Percentiles rank a stretch among this genome's conserved stretches.
Evolutionary conservation across 2,888 invertebrate species (phyloP).

Genomic region (Oxytorus armatus): DNA sequence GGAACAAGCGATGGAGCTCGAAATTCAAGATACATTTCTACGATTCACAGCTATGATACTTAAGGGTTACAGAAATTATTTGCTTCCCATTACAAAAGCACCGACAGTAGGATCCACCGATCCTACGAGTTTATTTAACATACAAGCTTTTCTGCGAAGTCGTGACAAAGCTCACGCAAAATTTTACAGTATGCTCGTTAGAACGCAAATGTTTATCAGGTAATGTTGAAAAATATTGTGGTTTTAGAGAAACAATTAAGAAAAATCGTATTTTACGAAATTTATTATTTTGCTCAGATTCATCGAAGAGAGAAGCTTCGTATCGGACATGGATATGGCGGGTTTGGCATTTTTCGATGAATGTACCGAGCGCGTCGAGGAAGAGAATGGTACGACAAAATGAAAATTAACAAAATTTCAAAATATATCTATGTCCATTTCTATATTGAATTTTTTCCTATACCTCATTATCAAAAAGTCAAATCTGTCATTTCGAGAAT

Average conservation of each 20-base stretch:
- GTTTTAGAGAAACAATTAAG: not conserved
- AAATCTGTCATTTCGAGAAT: too few species aligned
- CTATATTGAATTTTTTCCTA: not conserved
- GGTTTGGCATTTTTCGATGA: constrained; percentile 99
- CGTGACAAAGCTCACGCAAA: constrained; percentile 95
- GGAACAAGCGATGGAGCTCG: constrained; percentile 94
- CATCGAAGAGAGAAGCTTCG: constrained; percentile 99
- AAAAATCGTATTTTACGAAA: too few species aligned
- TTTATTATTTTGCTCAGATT: constrained; percentile 86
- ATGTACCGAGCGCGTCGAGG: constrained; percentile 92
- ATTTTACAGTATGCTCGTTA: constrained; percentile 95
- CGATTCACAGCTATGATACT: constrained; percentile 97
- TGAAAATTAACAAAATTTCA: not conserved
- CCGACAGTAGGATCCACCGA: constrained; percentile 98
- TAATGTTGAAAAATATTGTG: constrained; percentile 55
- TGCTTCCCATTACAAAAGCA: constrained; percentile 96
- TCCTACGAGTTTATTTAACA: constrained; percentile 96
- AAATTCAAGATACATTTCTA: constrained; percentile 98
- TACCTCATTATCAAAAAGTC: too few species aligned
- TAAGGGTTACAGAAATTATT: constrained; percentile 94
- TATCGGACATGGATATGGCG: constrained; percentile 97
- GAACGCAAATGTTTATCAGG: constrained; percentile 97
- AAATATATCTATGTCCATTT: not conserved
- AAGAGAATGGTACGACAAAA: constrained; percentile 78
- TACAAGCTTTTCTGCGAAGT: constrained; percentile 94